Base-by-base conservation (phyloP, 2,888 invertebrate species). In the Tridacna gigas region DNA sequence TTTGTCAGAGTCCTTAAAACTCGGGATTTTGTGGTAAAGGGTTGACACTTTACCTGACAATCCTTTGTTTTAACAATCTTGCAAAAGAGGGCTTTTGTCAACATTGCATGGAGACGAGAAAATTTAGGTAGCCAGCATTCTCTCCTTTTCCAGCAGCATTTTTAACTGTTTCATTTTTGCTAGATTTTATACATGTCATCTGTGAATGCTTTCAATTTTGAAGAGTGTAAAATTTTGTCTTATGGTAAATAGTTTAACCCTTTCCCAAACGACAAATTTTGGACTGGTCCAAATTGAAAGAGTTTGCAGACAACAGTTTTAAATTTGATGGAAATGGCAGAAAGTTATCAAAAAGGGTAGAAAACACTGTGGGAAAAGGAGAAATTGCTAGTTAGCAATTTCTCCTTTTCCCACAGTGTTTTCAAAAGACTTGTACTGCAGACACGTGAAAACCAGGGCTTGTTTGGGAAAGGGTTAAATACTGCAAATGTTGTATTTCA, bases 351-450 rank as follows among this genome's bases (percentile, higher is more conserved):
- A 13, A 51, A 51, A 51, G 56, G 56, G 1, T 56, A 56, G 56
- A 56, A 56, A 20, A 56, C 56, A 56, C 9, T 56, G 56, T 56
- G 56, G 15, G 18, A 20, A 56, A 56, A 56, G 56, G 56, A 56
- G 67, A 67, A 67, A 67, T 45, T 67, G 67, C 45, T 67, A 13
- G 45, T 45, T 37, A 18, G 45, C 67, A 37, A 45, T 67, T 28
- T 45, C 20, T 28, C 47, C 67, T 45, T 28, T 67, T 65, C 20
- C 25, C 63, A 63, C 63, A n/a, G 13, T 63, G 63, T 63, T 63
- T 63, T 22, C 63, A 4, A 63, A 63, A 56, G 56, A 3, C 56
- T 15, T 56, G 5, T 56, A 3, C 9, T 9, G 3, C 56, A 56
- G 3, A 9, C 5, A 11, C 56, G 20, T 56, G 5, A 56, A 20